Evolutionary conservation across 2,888 invertebrate species (phyloP).

Genomic region (Acanthosepion pharaonis): DNA sequence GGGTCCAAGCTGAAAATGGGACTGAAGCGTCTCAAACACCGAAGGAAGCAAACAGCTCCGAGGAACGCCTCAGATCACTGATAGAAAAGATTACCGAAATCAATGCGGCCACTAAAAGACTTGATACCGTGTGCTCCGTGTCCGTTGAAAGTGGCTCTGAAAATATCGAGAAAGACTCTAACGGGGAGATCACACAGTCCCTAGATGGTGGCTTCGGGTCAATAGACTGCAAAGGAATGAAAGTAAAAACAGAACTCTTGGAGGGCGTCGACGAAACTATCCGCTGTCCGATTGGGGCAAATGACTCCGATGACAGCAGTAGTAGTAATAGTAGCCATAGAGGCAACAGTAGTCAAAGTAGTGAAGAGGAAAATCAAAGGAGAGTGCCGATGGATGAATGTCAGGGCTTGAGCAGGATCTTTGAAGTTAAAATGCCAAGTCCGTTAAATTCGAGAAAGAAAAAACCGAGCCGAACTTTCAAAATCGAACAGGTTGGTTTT

Average conservation of each 20-base stretch:
- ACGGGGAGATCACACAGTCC: too few relatives aligned
- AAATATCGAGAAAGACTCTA: background rate
- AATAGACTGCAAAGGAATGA: background rate
- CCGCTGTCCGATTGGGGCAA: background rate
- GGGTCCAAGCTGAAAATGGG: too few relatives aligned
- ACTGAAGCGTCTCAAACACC: background rate
- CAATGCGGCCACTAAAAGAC: background rate
- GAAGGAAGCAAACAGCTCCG: background rate
- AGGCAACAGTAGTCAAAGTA: background rate
- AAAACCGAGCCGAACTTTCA: background rate
- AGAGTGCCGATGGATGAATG: background rate
- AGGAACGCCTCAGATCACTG: background rate
- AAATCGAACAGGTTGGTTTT: background rate
- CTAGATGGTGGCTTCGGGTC: background rate
- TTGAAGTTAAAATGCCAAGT: background rate
- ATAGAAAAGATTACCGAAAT: background rate
- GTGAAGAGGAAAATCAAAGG: background rate
- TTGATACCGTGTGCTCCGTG: background rate
- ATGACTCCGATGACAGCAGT: background rate
- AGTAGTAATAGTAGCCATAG: background rate
- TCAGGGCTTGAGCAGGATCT: too few relatives aligned
- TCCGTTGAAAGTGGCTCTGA: background rate
- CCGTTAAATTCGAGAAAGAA: background rate
- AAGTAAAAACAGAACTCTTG: background rate
- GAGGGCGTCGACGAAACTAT: background rate